Base-by-base conservation (phyloP, 2,797 vertebrate species). In the Syngnathus acus region DNA sequence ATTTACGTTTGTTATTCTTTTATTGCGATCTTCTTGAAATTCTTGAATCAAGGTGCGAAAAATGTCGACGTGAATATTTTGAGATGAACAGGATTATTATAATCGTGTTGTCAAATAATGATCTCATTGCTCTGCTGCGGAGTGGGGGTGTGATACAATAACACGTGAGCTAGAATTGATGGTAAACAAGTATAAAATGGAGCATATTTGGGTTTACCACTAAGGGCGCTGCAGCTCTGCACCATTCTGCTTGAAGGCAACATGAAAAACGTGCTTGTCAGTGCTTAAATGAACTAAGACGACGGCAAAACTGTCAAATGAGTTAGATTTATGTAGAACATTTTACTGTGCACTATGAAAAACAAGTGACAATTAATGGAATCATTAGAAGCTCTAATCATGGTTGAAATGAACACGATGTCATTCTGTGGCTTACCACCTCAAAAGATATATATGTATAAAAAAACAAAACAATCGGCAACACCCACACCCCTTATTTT, bases 151-250 rank as follows among this genome's bases (percentile, higher is more conserved):
- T 0, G 66, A 65, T 66, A 75, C 66, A 76, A 47, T 69, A 70
- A 76, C 86, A 89, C 86, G 80, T 88, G 87, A 88, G 74, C 58
- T 14, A 60, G 71, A 68, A 77, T 55, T 79, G 76, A 83, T 81
- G 86, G 85, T 89, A 90, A 90, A 89, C 86, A 90, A 86, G 81
- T 78, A 60, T 64, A 50, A 78, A 78, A 74, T 63, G 5, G 32
- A 26, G 26, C 19, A n/a, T 21, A 2, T 62, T 26, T 54, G 21
- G 26, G 2, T n/a, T 11, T 0, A 0, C 83, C 89, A 65, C 80
- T 81, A 80, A 87, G 72, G 88, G 87, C 87, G 81, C 87, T 21
- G 57, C 75, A 67, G 73, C 84, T 76, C 82, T 86, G 87, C 86
- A 85, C 82, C 83, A 87, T 78, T 84, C 73, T 62, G 0, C 10